Evolutionary conservation across 2,797 vertebrate species (phyloP), one percentile per base, ranked within the genome.

Genomic region (Myotis pilosus): DNA sequence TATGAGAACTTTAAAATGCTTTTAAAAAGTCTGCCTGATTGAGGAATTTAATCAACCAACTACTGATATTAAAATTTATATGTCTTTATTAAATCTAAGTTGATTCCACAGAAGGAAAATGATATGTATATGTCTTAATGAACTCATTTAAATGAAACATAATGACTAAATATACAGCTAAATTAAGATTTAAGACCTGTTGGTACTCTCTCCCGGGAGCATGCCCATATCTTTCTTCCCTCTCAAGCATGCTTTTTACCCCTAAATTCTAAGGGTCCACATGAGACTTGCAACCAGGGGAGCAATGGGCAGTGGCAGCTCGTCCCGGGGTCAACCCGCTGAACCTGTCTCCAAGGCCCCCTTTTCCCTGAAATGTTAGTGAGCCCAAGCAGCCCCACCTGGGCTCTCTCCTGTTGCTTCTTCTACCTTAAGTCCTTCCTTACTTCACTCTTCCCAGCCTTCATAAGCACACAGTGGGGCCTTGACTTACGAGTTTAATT

Each of bases 1-100:
- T 86, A 94, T 25, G 71, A 97, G 96, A 93, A 96, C 94, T 97
- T 97, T 96, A 94, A 96, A 97, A 96, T 95, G 76, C 74, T 96
- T 97, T 97, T 93, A 95, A 95, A 98, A 97, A 90, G 72, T 89
- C 95, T 97, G 51, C 87, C 92, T 78, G 94, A 96, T 97, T 97
- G 97, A 87, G 36, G 91, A 95, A 94, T 79, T 97, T 96, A 96
- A 97, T 97, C 82, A 89, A 96, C 84, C 74, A 91, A 84, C 83
- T 92, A 94, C 62, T 97, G 95, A 94, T 30, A 94, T 85, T 81
- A 97, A 97, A 97, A 97, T 96, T 91, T 92, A 92, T 96, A 92
- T 17, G 8, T 53, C 47, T 94, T 91, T 89, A 95, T 88, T 95
- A 97, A 89, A 74, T 92, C 71, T 94, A 91, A 84, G 92, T 95